Evolutionary conservation across 2,888 invertebrate genomes (phyloP).

Genomic region (Amphimallon solstitiale): DNA sequence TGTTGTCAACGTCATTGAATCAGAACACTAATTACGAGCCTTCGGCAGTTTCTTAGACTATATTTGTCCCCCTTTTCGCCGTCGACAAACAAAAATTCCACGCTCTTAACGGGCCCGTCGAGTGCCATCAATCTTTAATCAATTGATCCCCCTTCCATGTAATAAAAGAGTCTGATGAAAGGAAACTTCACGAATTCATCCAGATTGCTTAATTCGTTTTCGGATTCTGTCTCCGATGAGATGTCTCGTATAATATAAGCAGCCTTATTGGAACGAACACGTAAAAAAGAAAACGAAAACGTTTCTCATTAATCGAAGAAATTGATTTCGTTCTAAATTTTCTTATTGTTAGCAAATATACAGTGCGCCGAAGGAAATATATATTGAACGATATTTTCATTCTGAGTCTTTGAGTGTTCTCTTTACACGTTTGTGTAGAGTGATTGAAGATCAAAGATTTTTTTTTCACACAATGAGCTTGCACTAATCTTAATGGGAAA

Average conservation of each 20-base stretch:
- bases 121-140: conserved; percentile 5
- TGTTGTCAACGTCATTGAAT: too few relatives aligned
- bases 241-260: not conserved
- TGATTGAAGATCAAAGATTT: too few relatives aligned
- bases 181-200: conserved; percentile 12
- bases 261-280: not conserved
- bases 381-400: too few relatives aligned
- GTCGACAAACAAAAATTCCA: too few relatives aligned
- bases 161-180: not conserved
- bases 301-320: conserved; percentile 13
- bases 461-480: too few relatives aligned
- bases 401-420: too few relatives aligned
- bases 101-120: too few relatives aligned
- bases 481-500: too few relatives aligned
- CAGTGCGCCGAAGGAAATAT: not conserved
- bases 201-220: conserved; percentile 17
- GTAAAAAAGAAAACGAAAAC: conserved; percentile 1
- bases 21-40: too few relatives aligned
- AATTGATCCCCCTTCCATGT: not conserved
- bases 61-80: too few relatives aligned
- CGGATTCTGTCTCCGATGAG: not conserved
- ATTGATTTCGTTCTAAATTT: conserved; percentile 23
- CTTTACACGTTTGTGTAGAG: too few relatives aligned
- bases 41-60: too few relatives aligned
- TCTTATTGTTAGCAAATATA: not conserved